Evolutionary conservation across 2,888 invertebrate species (phyloP).

Genomic region (Timema podura): DNA sequence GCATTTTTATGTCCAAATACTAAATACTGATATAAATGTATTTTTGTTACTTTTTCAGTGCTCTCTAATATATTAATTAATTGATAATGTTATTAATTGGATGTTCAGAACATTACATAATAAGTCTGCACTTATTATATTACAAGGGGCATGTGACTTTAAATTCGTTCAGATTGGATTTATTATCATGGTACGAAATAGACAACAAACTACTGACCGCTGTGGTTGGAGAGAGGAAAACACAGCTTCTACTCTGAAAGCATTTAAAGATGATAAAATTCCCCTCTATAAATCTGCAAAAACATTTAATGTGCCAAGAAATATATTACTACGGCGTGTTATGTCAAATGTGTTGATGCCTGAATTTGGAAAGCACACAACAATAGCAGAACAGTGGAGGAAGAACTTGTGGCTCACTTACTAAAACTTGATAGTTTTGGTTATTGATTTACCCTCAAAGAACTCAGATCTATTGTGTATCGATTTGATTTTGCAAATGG

Average conservation of each 20-base stretch:
- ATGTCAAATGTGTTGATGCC: conserved; percentile 6
- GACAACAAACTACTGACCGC: conserved; percentile 1
- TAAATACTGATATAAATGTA: not conserved
- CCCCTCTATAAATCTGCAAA: conserved; percentile 3
- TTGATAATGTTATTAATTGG: not conserved
- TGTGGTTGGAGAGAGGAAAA: not conserved
- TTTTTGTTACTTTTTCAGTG: not conserved
- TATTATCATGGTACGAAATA: conserved; percentile 9
- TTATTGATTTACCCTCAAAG: not conserved
- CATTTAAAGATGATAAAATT: conserved; percentile 4
- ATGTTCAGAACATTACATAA: not conserved
- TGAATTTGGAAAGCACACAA: conserved; percentile 3
- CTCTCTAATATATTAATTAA: not conserved
- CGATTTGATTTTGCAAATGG: conserved; percentile 1
- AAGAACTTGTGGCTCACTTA: not conserved
- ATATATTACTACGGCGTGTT: conserved; percentile 1
- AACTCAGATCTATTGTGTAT: not conserved
- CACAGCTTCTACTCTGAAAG: not conserved
- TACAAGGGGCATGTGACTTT: not conserved
- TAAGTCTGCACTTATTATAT: not conserved
- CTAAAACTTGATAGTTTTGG: conserved; percentile 12
- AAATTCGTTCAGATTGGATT: not conserved
- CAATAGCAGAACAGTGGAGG: not conserved
- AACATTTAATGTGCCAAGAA: conserved; percentile 7
- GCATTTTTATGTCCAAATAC: not conserved